Percentiles rank a stretch among this genome's conserved stretches.
Evolutionary conservation across 2,797 vertebrate genomes (phyloP).

Genomic region (Astyanax mexicanus): DNA sequence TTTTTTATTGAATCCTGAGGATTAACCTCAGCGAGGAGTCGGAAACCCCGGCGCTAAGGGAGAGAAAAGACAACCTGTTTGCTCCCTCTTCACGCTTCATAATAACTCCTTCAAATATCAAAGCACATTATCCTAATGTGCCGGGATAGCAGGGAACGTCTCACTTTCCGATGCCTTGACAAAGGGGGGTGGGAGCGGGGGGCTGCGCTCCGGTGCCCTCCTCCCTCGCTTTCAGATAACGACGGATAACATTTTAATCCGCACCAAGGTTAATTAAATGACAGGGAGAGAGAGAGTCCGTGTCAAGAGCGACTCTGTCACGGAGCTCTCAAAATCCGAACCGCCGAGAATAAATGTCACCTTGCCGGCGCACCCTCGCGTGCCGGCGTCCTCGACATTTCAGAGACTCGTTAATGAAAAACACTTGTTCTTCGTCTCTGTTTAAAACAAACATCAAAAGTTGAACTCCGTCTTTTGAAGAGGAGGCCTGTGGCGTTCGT

Average conservation of each 20-base stretch:
- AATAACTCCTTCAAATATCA: slow-evolving; percentile 47
- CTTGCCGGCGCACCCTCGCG: slow-evolving; percentile 38
- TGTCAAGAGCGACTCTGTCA: slow-evolving; percentile 55
- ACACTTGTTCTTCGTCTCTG: slow-evolving; percentile 56
- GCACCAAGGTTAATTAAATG: slow-evolving; percentile 64
- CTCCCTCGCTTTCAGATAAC: slow-evolving; percentile 49
- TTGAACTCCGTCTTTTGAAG: slow-evolving; percentile 41
- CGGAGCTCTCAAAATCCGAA: slow-evolving; percentile 45
- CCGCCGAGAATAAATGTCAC: slow-evolving; percentile 64
- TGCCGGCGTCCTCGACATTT: slow-evolving; percentile 53
- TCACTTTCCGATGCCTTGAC: slow-evolving; percentile 42
- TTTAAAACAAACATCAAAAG: slow-evolving; percentile 60
- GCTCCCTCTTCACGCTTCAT: slow-evolving; percentile 34
- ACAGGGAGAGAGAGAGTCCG: slow-evolving; percentile 55
- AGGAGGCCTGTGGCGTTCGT: slow-evolving; percentile 19
- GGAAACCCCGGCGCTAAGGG: slow-evolving; percentile 2
- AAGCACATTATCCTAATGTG: slow-evolving; percentile 39
- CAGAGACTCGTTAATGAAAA: slow-evolving; percentile 61
- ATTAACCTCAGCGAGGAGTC: slow-evolving; percentile 34
- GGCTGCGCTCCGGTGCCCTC: slow-evolving; percentile 10
- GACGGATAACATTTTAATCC: slow-evolving; percentile 62
- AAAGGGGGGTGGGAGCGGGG: background rate
- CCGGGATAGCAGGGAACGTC: slow-evolving; percentile 21
- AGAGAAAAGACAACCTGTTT: slow-evolving; percentile 54
- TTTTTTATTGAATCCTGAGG: slow-evolving; percentile 31